Percentiles rank a stretch among this genome's conserved stretches.
Conservation (phyloP, 2,113 vertebrate species). For the Xiphophorus couchianus region DNA sequence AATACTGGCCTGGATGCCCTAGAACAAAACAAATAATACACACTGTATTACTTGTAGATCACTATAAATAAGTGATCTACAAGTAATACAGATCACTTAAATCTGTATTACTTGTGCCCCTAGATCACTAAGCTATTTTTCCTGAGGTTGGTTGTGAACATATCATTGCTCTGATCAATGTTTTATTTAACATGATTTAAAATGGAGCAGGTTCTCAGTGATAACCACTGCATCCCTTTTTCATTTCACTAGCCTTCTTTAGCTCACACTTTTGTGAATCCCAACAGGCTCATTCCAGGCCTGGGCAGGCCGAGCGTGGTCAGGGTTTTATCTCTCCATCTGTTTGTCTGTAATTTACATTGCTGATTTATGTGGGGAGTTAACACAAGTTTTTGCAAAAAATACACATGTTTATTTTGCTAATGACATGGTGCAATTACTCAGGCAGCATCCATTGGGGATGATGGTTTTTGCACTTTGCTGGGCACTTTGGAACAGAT, state of each 20-base stretch:
- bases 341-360: constrained; percentile 74
- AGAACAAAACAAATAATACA: not conserved
- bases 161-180: not conserved
- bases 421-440: constrained; percentile 75
- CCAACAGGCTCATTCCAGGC: constrained; percentile 37
- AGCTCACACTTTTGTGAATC: constrained; percentile 8
- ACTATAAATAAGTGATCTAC: too few relatives aligned
- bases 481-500: constrained; percentile 59
- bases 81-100: too few relatives aligned
- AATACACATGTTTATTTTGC: constrained; percentile 78
- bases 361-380: constrained; percentile 65
- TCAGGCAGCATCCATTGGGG: constrained; percentile 66
- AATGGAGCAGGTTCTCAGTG: not conserved
- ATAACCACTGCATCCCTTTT: not conserved
- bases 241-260: not conserved
- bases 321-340: constrained; percentile 70
- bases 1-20: too few relatives aligned
- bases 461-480: constrained; percentile 64
- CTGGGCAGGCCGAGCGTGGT: constrained; percentile 20
- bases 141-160: not conserved
- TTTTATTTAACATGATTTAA: not conserved
- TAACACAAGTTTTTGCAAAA: constrained; percentile 71
- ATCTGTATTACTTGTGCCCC: not conserved
- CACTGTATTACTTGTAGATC: not conserved
- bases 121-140: not conserved